Evolutionary conservation across 1,140 invertebrate genomes (phyloP), one percentile per base, ranked within the genome.

Genomic region (Alviniconcha marisindica): DNA sequence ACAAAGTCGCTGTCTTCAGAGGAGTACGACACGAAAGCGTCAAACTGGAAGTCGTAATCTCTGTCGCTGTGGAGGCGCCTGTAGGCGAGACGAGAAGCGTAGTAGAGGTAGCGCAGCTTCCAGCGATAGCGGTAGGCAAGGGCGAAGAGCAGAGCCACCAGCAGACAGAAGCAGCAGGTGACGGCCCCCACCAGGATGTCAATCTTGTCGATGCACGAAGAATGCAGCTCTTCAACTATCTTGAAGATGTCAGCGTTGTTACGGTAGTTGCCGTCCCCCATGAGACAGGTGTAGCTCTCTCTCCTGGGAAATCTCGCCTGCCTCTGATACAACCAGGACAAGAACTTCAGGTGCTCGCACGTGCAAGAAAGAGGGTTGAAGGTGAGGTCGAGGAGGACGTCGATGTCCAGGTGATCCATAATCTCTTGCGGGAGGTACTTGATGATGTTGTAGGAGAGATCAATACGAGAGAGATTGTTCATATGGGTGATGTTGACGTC

Each of bases 21-120:
- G 2, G 84, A 74, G 44, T 88, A 88, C 5, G 87, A 89, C 33
- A 89, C 69, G 44, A 89, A 89, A 14, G 83, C 87, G 54, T 89
- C 86, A 82, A 83, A 89, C 18, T 79, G 40, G 73, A 84, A 86
- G 21, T 79, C 56, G 21, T 85, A 38, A 28, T 71, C 31, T 1
- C 31, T 36, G 0, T 51, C n/a, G 33, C 40, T 51, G 14, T 33
- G 31, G 7, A 73, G 15, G 15, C 60, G 71, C 44, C 36, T 74
- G 56, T 77, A 83, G 36, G 56, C 44, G 18, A 81, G 73, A n/a
- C 76, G 76, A 28, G 85, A 78, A 10, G 81, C 56, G 71, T 86
- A 81, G 48, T 84, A 86, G 18, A 83, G 69, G 69, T 84, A 86
- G 33, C 82, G 40, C 0, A 86, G 42, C 36, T 86, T 86, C 85